Base-by-base conservation (phyloP, 64 coral and sea anemone genomes). In the Actinia equina region DNA sequence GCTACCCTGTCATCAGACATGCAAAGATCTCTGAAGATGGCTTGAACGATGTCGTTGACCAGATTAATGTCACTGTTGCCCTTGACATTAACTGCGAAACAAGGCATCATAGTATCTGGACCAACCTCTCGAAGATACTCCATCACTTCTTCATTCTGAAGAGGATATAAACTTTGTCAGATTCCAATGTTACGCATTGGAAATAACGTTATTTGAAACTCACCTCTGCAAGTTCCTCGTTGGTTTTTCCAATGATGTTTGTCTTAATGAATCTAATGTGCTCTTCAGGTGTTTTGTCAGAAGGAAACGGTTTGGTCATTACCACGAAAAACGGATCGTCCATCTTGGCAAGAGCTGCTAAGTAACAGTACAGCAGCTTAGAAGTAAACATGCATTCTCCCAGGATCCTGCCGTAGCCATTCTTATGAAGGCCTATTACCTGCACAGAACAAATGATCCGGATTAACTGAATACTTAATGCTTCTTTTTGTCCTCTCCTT, bases 341-440 rank as follows among this genome's bases (percentile, higher is more conserved):
- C 0, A 89, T 70, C 54, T 90, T 30, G 16, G 92, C 93, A 12
- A 98, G 81, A 43, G 88, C 25, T 19, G 78, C 59, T 85, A 93
- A 98, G 86, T 94, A 54, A 60, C 96, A 98, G 81, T 98, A 95
- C 51, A 94, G 83, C 7, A 98, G 80, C 85, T 98, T 98, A 17
- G 93, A 89, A 2, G 93, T 94, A 17, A 94, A 98, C 61, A 92
- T 94, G 58, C 96, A 95, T 82, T 98, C 89, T 51, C 86, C 93
- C 6, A 98, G 86, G 52, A 98, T 92, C 74, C 96, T 93, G 6
- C 96, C 96, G 22, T 98, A 87, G 1, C 96, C 96, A 52, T 84
- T 82, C 71, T 93, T 93, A 57, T 97, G 78, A 57, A 97, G 58
- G 26, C 94, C 94, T n/a, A 97, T 93, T 6, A 97, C 94, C 94